Percentiles rank a stretch among this genome's conserved stretches.
These are phyloP conservation scores for Antigone vipio DNA, from an alignment of 2,113 vertebrate species.

Conservation along the genomic window DNA sequence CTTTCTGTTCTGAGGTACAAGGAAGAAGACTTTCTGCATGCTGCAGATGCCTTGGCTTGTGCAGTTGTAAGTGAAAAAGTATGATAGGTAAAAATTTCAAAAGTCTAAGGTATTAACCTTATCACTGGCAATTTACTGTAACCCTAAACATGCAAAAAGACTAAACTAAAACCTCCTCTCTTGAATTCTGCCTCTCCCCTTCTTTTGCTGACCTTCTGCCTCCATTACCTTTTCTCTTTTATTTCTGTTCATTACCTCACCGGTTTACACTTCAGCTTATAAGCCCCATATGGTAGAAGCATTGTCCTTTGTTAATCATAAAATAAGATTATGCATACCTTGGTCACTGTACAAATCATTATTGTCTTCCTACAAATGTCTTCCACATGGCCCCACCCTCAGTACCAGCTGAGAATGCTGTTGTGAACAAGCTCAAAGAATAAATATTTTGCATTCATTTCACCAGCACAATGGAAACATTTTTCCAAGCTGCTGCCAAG, in stretches of 20 bases:
- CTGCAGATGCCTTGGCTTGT: background rate
- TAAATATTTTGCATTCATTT: conserved; percentile 50
- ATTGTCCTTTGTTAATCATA: conserved; percentile 8
- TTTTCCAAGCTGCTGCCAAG: conserved; percentile 25
- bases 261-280: background rate
- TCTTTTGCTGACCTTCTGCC: background rate
- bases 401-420: conserved; percentile 41
- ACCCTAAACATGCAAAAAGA: background rate
- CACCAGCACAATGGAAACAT: conserved; percentile 51
- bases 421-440: conserved; percentile 47
- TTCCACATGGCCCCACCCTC: background rate
- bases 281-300: background rate
- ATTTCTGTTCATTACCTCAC: background rate
- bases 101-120: background rate
- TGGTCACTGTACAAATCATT: background rate
- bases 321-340: background rate
- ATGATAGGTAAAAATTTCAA: background rate
- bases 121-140: background rate
- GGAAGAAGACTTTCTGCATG: background rate
- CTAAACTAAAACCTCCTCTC: background rate
- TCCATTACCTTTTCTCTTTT: background rate
- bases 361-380: background rate
- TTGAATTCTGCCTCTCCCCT: background rate
- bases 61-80: background rate
- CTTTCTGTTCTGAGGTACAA: background rate